These are phyloP conservation scores for Sanderia malayensis DNA, from an alignment of 30 jellyfish, hydroid and myxozoan species.

Conservation along the genomic window DNA sequence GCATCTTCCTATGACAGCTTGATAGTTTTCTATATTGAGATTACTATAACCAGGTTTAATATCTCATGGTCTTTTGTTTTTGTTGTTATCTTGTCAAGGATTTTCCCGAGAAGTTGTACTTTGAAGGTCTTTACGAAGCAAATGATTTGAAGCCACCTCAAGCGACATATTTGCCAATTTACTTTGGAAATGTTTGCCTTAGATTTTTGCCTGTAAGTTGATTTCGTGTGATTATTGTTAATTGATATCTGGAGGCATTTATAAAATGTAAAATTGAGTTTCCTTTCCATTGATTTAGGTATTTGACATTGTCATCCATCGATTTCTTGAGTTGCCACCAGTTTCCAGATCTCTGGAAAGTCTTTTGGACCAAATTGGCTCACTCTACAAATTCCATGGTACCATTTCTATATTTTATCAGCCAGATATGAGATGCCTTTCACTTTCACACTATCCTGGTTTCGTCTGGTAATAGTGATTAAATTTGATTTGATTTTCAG, in stretches of 20 bases:
- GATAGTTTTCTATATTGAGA: no score
- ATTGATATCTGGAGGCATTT: no score
- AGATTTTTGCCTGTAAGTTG: conserved; percentile 91
- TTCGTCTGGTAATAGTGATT: no score
- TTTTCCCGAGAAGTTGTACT: conserved; percentile 73
- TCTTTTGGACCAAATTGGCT: conserved; percentile 64
- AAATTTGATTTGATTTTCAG: conserved; percentile 8
- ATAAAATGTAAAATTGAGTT: no score
- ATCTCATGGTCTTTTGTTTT: no score
- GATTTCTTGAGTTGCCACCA: conserved; percentile 81
- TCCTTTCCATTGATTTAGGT: no score
- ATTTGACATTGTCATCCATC: conserved; percentile 84
- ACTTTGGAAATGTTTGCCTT: conserved; percentile 91
- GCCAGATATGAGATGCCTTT: no score
- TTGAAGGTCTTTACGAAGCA: conserved; percentile 87
- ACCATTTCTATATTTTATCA: not conserved
- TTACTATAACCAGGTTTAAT: no score
- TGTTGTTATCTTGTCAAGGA: no score
- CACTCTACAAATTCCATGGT: conserved; percentile 90
- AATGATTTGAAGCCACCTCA: conserved; percentile 58
- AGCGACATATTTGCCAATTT: conserved; percentile 77
- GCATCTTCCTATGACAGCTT: no score
- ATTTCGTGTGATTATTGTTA: no score
- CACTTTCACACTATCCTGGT: no score
- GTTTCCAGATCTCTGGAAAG: conserved; percentile 67